Evolutionary conservation across 2,888 invertebrate genomes (phyloP).

Genomic region (Dimorphilus gyrociliatus): DNA sequence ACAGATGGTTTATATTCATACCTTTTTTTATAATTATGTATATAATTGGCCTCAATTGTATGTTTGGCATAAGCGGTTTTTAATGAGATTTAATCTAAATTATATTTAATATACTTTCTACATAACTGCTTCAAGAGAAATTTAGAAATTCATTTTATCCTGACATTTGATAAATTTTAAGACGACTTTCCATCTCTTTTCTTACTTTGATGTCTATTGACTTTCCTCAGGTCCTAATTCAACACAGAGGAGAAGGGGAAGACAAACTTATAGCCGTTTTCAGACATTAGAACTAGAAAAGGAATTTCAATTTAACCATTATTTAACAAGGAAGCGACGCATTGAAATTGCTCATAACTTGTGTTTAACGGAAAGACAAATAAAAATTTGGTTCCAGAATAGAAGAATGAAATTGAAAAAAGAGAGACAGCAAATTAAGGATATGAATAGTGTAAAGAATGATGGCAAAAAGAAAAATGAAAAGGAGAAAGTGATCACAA

Average conservation of each 20-base stretch:
- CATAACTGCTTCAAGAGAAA: too few relatives aligned
- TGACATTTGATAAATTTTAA: too few relatives aligned
- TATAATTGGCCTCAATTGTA: too few relatives aligned
- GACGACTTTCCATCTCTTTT: too few relatives aligned
- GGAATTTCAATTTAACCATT: conserved; percentile 95
- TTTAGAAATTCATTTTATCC: too few relatives aligned
- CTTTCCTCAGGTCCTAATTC: conserved; percentile 26
- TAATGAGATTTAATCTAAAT: too few relatives aligned
- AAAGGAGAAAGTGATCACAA: too few relatives aligned
- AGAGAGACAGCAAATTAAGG: conserved; percentile 26
- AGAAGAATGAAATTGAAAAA: conserved; percentile 89
- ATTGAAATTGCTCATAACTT: conserved; percentile 93
- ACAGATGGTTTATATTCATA: too few relatives aligned
- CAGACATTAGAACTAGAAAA: conserved; percentile 93
- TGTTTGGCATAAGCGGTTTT: too few relatives aligned
- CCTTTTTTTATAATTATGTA: too few relatives aligned
- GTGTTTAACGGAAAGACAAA: conserved; percentile 87
- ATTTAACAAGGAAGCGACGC: conserved; percentile 84
- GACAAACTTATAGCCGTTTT: conserved; percentile 91
- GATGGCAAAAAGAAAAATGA: conserved; percentile 4
- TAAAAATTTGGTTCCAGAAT: conserved; percentile 55
- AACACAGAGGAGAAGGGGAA: conserved; percentile 47
- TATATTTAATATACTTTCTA: too few relatives aligned
- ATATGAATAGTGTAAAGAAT: conserved; percentile 14
- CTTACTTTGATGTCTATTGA: conserved; percentile 1